Evolutionary conservation across 2,113 vertebrate genomes (phyloP).

Genomic region (Electrona antarctica): DNA sequence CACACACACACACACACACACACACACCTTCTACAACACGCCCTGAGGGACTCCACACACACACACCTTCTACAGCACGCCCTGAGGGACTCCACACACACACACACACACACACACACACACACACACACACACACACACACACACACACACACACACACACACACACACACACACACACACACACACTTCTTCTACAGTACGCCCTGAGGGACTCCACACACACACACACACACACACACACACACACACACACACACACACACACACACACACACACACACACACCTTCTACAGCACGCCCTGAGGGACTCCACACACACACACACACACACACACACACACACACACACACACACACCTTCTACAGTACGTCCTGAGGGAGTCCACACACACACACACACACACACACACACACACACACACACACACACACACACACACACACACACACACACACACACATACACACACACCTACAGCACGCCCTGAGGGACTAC

Average conservation of each 20-base stretch:
- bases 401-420: constrained; percentile 11
- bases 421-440: neutral
- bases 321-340: constrained; percentile 49
- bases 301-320: constrained; percentile 77
- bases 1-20: constrained; percentile 17
- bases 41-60: constrained; percentile 77
- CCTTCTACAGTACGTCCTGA: constrained; percentile 90
- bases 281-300: constrained; percentile 90
- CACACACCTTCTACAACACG: constrained; percentile 90
- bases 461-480: constrained; percentile 66
- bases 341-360: constrained; percentile 76
- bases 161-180: neutral
- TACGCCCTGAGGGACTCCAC: constrained; percentile 92
- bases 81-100: constrained; percentile 74
- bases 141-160: constrained; percentile 5
- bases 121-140: neutral
- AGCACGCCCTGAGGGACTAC: constrained; percentile 85
- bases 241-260: no score
- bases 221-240: neutral
- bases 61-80: constrained; percentile 84
- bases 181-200: constrained; percentile 84
- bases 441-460: constrained; percentile 9
- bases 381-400: constrained; percentile 19
- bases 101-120: constrained; percentile 18
- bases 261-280: constrained; percentile 2